Evolutionary conservation across 2,113 vertebrate genomes (phyloP).

Genomic region (Capreolus pygargus): DNA sequence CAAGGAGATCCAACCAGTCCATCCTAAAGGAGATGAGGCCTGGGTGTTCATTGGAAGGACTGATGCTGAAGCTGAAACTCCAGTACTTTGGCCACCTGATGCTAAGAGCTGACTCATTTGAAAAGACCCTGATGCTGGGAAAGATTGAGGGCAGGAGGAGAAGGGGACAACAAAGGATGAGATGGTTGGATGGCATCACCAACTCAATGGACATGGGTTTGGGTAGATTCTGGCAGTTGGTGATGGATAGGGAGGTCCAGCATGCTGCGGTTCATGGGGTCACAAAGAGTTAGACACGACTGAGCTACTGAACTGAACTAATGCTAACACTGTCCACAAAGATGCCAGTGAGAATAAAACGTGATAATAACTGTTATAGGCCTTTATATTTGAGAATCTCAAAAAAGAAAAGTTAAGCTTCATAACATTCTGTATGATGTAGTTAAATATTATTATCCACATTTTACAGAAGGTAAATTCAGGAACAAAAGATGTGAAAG

Average conservation of each 20-base stretch:
- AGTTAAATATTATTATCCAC: constrained; percentile 55
- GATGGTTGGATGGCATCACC: neutral
- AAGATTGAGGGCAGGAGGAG: neutral
- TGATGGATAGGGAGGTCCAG: neutral
- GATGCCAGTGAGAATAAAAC: neutral
- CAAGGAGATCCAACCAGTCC: neutral
- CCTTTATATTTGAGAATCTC: constrained; percentile 32
- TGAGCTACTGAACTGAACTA: neutral
- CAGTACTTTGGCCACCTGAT: neutral
- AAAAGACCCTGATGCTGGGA: neutral
- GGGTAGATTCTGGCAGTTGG: neutral
- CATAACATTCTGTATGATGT: constrained; percentile 36
- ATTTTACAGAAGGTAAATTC: constrained; percentile 64
- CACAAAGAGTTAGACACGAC: neutral
- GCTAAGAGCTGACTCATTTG: neutral
- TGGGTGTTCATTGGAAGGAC: neutral
- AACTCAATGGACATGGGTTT: neutral
- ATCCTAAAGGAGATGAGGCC: neutral
- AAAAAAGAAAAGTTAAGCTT: constrained; percentile 45
- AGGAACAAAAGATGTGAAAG: constrained; percentile 34
- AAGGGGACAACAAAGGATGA: neutral
- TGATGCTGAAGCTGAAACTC: neutral
- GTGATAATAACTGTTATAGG: neutral
- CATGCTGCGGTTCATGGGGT: neutral
- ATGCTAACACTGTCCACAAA: neutral